Conservation (phyloP, 2,888 invertebrate genomes). For the Apotomis capreana region DNA sequence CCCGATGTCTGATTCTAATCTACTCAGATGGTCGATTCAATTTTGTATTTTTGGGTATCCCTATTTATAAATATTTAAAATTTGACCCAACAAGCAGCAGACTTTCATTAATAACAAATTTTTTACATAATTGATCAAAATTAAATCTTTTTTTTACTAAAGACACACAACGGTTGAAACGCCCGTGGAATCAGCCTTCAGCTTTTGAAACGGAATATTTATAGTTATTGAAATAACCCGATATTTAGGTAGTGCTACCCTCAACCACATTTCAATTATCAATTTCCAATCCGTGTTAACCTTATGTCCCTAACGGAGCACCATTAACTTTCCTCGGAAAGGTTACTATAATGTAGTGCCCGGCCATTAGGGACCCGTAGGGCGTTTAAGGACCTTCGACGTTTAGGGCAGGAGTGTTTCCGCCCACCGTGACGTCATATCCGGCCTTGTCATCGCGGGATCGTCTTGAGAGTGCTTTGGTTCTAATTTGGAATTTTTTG, state of each 20-base stretch:
- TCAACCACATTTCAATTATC: background rate
- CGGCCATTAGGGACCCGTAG: conserved; percentile 72
- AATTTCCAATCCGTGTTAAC: conserved; percentile 29
- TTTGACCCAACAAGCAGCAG: too few species aligned
- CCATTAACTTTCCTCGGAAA: conserved; percentile 69
- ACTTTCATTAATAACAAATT: too few species aligned
- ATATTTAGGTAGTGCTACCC: too few species aligned
- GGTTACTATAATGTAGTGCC: conserved; percentile 69
- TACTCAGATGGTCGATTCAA: too few species aligned
- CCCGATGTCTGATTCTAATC: too few species aligned
- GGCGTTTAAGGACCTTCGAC: conserved; percentile 64
- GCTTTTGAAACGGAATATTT: background rate
- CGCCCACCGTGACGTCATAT: conserved; percentile 62
- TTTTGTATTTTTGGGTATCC: too few species aligned
- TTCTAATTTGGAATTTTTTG: conserved; percentile 35
- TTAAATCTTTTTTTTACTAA: too few species aligned
- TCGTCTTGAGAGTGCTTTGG: conserved; percentile 38
- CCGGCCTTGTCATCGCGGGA: conserved; percentile 47
- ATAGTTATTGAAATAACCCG: too few species aligned
- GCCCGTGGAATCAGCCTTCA: background rate
- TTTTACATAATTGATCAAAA: too few species aligned
- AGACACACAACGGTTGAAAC: too few species aligned
- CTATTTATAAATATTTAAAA: too few species aligned
- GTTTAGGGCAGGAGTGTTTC: conserved; percentile 63
- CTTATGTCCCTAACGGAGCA: conserved; percentile 53